Base-by-base conservation (phyloP, 2,888 invertebrate species). In the Sinopyrophorus schimmeli region DNA sequence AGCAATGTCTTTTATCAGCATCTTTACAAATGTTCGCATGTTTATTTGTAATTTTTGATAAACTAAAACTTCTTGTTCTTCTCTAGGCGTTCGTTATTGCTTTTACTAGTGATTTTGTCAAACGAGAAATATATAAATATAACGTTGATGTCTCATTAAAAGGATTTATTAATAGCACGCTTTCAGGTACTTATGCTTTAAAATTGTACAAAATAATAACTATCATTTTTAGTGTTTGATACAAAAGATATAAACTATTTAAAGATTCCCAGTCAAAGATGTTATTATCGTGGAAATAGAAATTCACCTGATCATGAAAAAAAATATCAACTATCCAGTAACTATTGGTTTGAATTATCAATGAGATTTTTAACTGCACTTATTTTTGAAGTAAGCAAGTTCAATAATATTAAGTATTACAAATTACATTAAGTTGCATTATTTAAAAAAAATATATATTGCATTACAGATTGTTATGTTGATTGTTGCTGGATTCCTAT, bases 331-430 rank as follows among this genome's bases (percentile, higher is more conserved):
- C 62, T 74, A 23, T 77, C 76, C 2, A 61, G 70, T 17, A 67
- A 73, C 21, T 80, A 77, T 69, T 84, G 82, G 81, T 77, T 77
- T 53, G 70, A 81, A 16, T 63, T 82, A 52, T 77, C 79, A 0
- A 76, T 78, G 17, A 67, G 79, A 60, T 72, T 84, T 16, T 75
- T 76, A 1, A 80, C 82, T 65, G 77, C 84, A 16, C 72, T 82
- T 24, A 69, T 80, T 7, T 84, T 83, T 72, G 81, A 82, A 77
- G 82, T 81, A 66, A 62, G 55, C 11, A 34, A 17, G 3, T 11
- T 1, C 26, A 26, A 18, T n/a, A n/a, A n/a, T n/a, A n/a, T n/a
- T n/a, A n/a, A n/a, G n/a, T n/a, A n/a, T n/a, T n/a, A n/a, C n/a
- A n/a, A n/a, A n/a, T n/a, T n/a, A 12, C 3, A 5, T 9, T 11